phyloP scores from a whole-genome alignment of 1,140 invertebrate genomes.

The Halesus radiatus region DNA sequence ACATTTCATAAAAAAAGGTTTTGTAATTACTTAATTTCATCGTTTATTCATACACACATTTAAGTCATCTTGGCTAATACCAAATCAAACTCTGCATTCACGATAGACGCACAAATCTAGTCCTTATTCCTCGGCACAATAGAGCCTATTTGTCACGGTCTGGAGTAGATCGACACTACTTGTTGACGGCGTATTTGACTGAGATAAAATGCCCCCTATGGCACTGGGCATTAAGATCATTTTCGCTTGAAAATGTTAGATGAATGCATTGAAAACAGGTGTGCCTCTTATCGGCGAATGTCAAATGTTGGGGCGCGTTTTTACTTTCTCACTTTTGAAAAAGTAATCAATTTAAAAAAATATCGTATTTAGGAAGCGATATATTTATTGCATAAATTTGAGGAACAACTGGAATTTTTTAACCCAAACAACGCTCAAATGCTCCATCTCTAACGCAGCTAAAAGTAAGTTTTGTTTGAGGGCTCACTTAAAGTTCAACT shows the following conservation, averaged over 20 bases:
- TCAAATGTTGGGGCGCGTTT: not conserved
- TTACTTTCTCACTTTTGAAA: not conserved
- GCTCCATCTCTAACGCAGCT: too few relatives aligned
- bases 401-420: too few relatives aligned
- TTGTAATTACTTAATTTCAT: too few relatives aligned
- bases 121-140: not conserved
- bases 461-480: too few relatives aligned
- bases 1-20: too few relatives aligned
- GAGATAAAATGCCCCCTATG: not conserved
- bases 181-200: not conserved
- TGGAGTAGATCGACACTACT: not conserved
- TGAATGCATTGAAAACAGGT: conserved; percentile 38
- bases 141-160: not conserved
- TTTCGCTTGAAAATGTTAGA: conserved; percentile 6
- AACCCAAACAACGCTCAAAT: too few relatives aligned
- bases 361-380: too few relatives aligned
- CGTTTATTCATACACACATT: not conserved
- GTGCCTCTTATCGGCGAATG: not conserved
- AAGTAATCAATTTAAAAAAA: too few relatives aligned
- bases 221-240: not conserved
- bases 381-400: too few relatives aligned
- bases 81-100: not conserved
- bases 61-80: not conserved
- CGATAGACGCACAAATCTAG: not conserved
- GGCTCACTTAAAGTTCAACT: too few relatives aligned